A percentile compares a stretch with the other conserved stretches of the same genome.
Conservation (phyloP, 2,113 vertebrate species). For the Chaetorhynchus papuensis region DNA sequence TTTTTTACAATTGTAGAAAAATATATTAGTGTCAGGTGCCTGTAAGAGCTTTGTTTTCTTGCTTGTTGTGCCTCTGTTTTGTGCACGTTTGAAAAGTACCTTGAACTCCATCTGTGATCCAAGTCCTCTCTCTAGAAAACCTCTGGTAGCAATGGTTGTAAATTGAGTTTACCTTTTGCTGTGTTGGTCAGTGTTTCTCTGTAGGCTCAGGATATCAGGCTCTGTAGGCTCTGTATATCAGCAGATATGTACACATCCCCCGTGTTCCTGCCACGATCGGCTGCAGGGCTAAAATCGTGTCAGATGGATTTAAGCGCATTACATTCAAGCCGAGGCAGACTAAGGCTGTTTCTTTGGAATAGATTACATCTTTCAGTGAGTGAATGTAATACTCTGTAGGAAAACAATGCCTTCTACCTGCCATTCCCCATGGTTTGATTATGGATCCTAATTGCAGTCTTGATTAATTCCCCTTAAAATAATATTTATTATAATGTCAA, state of each 20-base stretch:
- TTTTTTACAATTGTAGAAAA: background rate
- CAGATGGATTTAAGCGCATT: background rate
- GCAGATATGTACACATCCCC: no score
- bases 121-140: background rate
- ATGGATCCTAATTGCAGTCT: background rate
- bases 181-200: background rate
- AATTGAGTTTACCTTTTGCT: background rate
- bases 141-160: fast-evolving
- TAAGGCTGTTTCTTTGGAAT: background rate
- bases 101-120: background rate
- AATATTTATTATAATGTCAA: background rate
- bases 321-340: background rate
- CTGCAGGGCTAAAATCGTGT: background rate
- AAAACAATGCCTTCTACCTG: background rate
- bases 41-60: background rate
- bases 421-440: background rate
- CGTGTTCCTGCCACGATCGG: background rate
- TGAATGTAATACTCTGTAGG: background rate
- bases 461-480: background rate
- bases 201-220: background rate
- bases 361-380: background rate
- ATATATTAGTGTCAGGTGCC: background rate
- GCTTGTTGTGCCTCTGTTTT: background rate
- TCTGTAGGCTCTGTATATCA: no score
- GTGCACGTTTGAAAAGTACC: background rate